Evolutionary conservation across 2,113 vertebrate genomes (phyloP).

Genomic region (Podiceps cristatus): DNA sequence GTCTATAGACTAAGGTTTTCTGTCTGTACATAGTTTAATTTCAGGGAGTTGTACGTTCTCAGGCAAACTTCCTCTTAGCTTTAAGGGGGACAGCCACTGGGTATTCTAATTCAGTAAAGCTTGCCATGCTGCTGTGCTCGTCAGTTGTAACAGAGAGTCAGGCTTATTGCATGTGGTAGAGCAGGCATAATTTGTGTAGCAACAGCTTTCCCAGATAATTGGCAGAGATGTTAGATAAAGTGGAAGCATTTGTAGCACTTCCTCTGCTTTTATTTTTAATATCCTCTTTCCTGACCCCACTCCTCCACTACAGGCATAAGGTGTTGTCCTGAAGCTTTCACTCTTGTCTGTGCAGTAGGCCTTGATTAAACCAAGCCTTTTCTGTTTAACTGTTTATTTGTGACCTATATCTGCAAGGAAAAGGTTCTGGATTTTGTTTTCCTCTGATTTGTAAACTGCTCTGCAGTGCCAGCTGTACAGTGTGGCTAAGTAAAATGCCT

Average conservation of each 20-base stretch:
- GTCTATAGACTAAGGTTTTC: not conserved
- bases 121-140: not conserved
- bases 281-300: not conserved
- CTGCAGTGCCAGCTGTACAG: not conserved
- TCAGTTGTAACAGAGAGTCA: not conserved
- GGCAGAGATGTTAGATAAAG: not conserved
- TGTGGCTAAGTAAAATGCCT: not conserved
- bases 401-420: not conserved
- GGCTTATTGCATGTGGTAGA: not conserved
- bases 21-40: rapidly evolving
- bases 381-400: not conserved
- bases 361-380: not conserved
- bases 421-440: not conserved
- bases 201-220: not conserved
- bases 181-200: conserved; percentile 7
- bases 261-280: conserved; percentile 7
- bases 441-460: not conserved
- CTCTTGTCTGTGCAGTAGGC: not conserved
- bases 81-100: not conserved
- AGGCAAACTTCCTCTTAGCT: not conserved
- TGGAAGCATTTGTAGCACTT: not conserved
- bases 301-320: not conserved
- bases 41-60: not conserved
- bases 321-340: not conserved
- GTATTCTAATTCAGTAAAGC: not conserved